phyloP scores from a whole-genome alignment of 2,888 invertebrate species.

The Drosophila subsilvestris region DNA sequence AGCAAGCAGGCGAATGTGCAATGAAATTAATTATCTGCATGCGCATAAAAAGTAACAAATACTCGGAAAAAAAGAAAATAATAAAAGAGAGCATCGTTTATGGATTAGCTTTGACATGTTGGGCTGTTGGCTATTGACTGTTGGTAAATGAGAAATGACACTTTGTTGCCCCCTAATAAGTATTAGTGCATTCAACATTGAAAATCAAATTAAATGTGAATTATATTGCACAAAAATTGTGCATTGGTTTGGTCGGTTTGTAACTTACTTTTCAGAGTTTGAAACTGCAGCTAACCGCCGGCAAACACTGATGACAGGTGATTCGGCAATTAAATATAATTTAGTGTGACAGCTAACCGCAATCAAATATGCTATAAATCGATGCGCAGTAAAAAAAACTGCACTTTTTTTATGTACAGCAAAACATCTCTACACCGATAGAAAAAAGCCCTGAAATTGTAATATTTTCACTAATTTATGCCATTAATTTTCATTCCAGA shows the following conservation, averaged over 20 bases:
- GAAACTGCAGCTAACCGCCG: neutral
- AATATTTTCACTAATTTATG: too few species aligned
- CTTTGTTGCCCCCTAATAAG: slow-evolving; percentile 30
- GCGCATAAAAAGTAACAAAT: slow-evolving; percentile 30
- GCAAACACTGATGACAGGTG: slow-evolving; percentile 27
- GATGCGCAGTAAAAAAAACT: neutral
- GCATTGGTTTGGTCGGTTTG: slow-evolving; percentile 6
- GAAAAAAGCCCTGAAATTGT: too few species aligned
- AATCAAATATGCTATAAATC: slow-evolving; percentile 7
- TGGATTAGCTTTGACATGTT: slow-evolving; percentile 34
- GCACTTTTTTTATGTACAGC: neutral
- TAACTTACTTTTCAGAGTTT: neutral
- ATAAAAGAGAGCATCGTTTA: slow-evolving; percentile 7
- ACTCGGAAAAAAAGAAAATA: slow-evolving; percentile 14
- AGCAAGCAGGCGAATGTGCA: slow-evolving; percentile 22
- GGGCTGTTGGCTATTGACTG: slow-evolving; percentile 35
- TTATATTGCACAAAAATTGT: slow-evolving; percentile 15
- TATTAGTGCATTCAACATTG: slow-evolving; percentile 20
- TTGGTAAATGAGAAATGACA: slow-evolving; percentile 22
- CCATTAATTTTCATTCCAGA: too few species aligned
- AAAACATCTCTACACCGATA: neutral
- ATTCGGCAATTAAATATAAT: slow-evolving; percentile 15
- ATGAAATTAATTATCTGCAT: slow-evolving; percentile 51
- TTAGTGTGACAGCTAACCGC: slow-evolving; percentile 11
- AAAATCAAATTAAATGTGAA: slow-evolving; percentile 51